Conservation (phyloP, 2,113 vertebrate genomes). For the Apus apus region DNA sequence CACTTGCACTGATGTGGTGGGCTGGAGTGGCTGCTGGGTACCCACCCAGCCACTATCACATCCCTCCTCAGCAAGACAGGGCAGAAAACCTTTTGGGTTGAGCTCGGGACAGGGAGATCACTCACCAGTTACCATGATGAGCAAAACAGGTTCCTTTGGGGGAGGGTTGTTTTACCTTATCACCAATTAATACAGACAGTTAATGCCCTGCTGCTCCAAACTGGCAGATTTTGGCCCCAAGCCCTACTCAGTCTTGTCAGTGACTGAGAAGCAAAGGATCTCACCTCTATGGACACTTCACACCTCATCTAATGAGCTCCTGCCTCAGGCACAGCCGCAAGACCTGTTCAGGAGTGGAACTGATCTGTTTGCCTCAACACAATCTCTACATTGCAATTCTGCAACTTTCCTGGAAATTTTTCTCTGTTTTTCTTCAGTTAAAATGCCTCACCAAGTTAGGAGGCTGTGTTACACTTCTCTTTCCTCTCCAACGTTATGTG, state of each 20-base stretch:
- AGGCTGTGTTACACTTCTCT: background rate
- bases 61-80: background rate
- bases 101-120: no score
- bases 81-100: background rate
- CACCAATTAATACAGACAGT: background rate
- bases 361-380: background rate
- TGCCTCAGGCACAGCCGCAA: fast-evolving
- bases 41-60: background rate
- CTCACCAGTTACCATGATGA: background rate
- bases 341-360: background rate
- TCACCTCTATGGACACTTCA: background rate
- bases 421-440: background rate
- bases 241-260: background rate
- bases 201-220: background rate
- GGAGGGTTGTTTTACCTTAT: background rate
- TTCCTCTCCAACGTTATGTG: background rate
- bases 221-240: background rate
- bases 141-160: background rate
- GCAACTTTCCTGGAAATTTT: background rate
- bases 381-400: background rate
- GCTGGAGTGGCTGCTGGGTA: background rate
- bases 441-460: background rate
- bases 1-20: no score
- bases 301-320: background rate
- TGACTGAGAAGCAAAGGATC: background rate